phyloP scores from a whole-genome alignment of 2,888 invertebrate species.

The Belgica antarctica region DNA sequence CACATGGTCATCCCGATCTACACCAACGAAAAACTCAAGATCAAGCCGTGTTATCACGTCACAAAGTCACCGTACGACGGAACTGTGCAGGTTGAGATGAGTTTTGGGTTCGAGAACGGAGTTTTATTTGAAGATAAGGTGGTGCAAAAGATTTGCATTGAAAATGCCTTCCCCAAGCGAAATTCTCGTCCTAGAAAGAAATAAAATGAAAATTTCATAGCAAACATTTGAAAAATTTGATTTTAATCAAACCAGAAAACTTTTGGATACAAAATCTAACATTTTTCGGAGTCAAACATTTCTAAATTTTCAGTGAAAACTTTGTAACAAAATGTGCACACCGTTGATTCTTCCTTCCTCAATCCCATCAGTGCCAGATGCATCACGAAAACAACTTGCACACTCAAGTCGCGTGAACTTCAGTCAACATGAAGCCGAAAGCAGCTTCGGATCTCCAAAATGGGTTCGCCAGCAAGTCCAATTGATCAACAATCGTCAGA shows the following conservation, averaged over 20 bases:
- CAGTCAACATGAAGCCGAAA: too few relatives aligned
- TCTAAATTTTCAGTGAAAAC: conserved; percentile 4
- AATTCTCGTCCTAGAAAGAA: conserved; percentile 1
- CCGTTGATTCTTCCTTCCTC: too few relatives aligned
- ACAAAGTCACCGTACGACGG: neutral
- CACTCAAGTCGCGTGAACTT: too few relatives aligned
- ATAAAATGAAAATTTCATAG: conserved; percentile 10
- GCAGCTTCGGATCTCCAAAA: too few relatives aligned
- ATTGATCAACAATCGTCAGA: too few relatives aligned
- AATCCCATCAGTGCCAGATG: too few relatives aligned
- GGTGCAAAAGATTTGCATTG: neutral
- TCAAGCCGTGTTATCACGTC: neutral
- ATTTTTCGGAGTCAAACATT: neutral
- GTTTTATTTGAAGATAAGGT: conserved; percentile 15
- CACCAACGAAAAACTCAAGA: neutral
- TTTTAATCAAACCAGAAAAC: neutral
- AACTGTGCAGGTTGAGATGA: neutral
- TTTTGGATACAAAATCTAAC: neutral
- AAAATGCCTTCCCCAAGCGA: neutral
- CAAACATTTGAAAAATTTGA: conserved; percentile 6
- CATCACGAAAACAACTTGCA: too few relatives aligned
- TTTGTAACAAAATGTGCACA: too few relatives aligned
- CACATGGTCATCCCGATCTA: conserved; percentile 1
- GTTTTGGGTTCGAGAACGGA: conserved; percentile 2
- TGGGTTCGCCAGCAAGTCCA: too few relatives aligned